These are phyloP conservation scores for Balaenoptera acutorostrata DNA, from an alignment of 2,113 vertebrate species.

Conservation along the genomic window DNA sequence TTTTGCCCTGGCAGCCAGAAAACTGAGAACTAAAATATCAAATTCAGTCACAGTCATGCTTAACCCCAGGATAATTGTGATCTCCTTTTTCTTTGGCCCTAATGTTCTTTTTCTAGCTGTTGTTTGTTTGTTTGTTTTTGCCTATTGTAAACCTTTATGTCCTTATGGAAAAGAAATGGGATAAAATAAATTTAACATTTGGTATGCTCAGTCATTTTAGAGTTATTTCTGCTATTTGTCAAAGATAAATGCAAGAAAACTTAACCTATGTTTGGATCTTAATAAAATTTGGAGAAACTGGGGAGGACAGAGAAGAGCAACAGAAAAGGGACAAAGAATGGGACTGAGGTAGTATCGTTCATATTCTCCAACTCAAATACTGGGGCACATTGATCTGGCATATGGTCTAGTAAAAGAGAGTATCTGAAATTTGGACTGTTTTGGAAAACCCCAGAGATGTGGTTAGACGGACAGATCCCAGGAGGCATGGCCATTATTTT, in stretches of 20 bases:
- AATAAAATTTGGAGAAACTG: neutral
- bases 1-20: neutral
- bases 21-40: conserved; percentile 30
- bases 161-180: neutral
- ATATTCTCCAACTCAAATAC: neutral
- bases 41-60: conserved; percentile 3
- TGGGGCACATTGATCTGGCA: neutral
- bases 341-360: neutral
- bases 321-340: neutral
- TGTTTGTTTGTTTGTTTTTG: neutral
- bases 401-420: neutral
- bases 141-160: neutral
- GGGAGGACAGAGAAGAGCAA: conserved; percentile 2
- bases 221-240: conserved; percentile 19
- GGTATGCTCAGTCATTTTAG: neutral
- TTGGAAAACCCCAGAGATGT: neutral
- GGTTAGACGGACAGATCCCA: neutral
- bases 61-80: neutral
- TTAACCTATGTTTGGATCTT: neutral
- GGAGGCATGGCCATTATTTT: neutral
- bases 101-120: neutral
- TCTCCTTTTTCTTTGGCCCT: neutral
- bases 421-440: conserved; percentile 15
- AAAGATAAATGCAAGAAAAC: conserved; percentile 26
- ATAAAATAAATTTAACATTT: conserved; percentile 26